Base-by-base conservation (phyloP, 1,140 invertebrate genomes). In the Halyomorpha halys region DNA sequence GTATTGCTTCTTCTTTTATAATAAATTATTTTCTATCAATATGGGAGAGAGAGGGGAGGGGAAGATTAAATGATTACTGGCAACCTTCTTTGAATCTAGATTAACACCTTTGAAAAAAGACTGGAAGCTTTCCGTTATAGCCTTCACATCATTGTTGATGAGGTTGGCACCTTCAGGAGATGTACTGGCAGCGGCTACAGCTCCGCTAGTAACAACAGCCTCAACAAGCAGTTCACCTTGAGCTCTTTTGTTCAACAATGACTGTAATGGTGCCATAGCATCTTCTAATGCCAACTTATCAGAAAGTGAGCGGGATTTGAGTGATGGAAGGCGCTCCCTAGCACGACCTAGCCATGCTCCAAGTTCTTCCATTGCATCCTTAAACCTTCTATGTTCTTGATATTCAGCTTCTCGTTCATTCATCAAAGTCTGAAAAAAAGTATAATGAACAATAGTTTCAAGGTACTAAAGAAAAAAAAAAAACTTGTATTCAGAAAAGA, bases 271-370 rank as follows among this genome's bases (percentile, higher is more conserved):
- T 21, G 87, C 83, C 0, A 91, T 86, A 13, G 88, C 87, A 71
- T 89, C 88, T 74, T 95, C 91, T 66, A 95, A 86, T 1, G 90
- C 87, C 54, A 93, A 72, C 76, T 92, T 90, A 70, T 94, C 91
- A 71, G 87, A 87, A 0, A 94, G 73, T 13, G 87, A 84, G 68
- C 86, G 82, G 67, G 92, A 91, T 72, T 90, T 91, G 63, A 92
- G 77, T 5, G 89, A 85, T 14, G 91, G 91, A 68, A 94, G 84
- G 72, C 93, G 94, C 75, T 94, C 91, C 63, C 90, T 81, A 8
- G 91, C 87, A 67, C 91, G 78, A 59, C 81, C 87, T 65, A 94
- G 79, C 89, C 91, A 94, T 44, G 82, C 81, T 45, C 87, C 84
- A 6, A 96, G 75, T 73, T 94, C 90, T 72, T 95, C 91, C 68